Percentiles rank a stretch among this genome's conserved stretches.
phyloP scores from a whole-genome alignment of 2,797 vertebrate species.

The Sebastes variabilis region DNA sequence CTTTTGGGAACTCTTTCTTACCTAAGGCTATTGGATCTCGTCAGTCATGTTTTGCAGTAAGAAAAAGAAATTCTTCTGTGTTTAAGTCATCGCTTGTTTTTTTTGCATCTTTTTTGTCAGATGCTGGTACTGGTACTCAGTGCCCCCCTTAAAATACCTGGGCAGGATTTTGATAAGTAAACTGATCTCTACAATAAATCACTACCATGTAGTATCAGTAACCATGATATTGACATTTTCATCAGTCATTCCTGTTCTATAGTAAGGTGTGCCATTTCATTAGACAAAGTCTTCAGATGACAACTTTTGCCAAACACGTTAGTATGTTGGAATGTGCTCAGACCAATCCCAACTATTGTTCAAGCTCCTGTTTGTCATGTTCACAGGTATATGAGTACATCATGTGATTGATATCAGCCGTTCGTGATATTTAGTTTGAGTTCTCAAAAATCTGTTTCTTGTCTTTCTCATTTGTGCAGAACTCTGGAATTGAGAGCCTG shows the following conservation, averaged over 20 bases:
- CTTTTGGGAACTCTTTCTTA: constrained; percentile 8
- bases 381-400: too few relatives aligned
- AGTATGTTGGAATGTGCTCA: background rate
- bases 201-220: background rate
- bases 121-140: background rate
- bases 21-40: background rate
- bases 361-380: too few relatives aligned
- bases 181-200: background rate
- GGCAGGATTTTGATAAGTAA: background rate
- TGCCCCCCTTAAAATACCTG: background rate
- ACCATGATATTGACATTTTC: background rate
- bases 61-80: background rate
- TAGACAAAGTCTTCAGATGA: background rate
- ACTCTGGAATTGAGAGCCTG: constrained; percentile 97
- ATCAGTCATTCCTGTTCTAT: background rate
- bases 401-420: too few relatives aligned
- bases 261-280: background rate
- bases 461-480: constrained; percentile 80
- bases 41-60: background rate
- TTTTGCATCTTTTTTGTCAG: background rate
- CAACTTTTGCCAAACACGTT: background rate
- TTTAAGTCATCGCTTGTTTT: background rate
- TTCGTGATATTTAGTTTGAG: too few relatives aligned
- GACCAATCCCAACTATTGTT: background rate
- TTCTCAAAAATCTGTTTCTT: background rate